phyloP scores from a whole-genome alignment of 2,888 invertebrate genomes.

The Orchesella flavescens region DNA sequence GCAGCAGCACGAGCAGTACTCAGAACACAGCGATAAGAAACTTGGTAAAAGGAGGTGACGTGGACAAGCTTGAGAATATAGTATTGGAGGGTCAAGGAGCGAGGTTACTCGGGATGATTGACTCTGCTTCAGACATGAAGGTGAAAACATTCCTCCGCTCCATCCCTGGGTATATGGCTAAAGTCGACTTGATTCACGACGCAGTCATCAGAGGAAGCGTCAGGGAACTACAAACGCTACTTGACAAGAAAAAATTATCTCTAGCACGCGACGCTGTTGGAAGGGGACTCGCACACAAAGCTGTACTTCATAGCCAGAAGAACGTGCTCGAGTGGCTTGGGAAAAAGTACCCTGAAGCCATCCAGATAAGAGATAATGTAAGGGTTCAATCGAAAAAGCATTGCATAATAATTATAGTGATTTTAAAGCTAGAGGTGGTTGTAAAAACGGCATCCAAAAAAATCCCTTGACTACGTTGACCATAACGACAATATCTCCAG shows the following conservation, averaged over 20 bases:
- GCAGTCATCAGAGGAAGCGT: constrained; percentile 77
- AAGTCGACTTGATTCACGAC: constrained; percentile 84
- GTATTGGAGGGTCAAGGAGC: constrained; percentile 82
- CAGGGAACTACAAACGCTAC: constrained; percentile 74
- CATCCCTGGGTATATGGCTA: constrained; percentile 81
- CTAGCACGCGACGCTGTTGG: constrained; percentile 82
- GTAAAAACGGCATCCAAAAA: background rate
- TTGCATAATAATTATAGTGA: background rate
- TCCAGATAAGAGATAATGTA: constrained; percentile 83
- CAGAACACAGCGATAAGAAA: constrained; percentile 75
- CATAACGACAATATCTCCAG: too few relatives aligned
- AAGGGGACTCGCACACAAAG: constrained; percentile 85
- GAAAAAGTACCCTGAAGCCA: constrained; percentile 80
- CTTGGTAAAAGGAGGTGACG: constrained; percentile 79
- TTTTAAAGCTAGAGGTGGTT: too few relatives aligned
- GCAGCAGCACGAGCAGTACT: background rate
- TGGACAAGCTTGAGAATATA: constrained; percentile 81
- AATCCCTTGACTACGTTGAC: too few relatives aligned
- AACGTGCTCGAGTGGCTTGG: constrained; percentile 84
- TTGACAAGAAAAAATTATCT: constrained; percentile 77
- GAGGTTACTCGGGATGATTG: constrained; percentile 78
- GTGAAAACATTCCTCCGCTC: constrained; percentile 74
- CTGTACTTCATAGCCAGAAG: constrained; percentile 83
- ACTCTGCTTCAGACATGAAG: constrained; percentile 79
- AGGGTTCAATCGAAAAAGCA: too few relatives aligned